Evolutionary conservation across 2,113 vertebrate species (phyloP).

Genomic region (Hystrix cristata): DNA sequence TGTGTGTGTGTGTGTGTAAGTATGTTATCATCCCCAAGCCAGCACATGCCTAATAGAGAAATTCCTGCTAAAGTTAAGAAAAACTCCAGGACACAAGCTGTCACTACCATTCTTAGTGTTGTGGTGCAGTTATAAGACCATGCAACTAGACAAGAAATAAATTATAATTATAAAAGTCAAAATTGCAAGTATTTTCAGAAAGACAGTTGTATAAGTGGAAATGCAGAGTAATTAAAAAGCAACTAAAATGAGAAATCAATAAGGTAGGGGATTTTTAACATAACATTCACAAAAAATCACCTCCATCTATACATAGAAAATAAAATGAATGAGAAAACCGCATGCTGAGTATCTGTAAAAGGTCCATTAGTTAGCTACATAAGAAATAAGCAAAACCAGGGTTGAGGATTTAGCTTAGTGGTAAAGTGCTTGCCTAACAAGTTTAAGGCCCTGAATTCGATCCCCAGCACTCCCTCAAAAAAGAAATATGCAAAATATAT

Average conservation of each 20-base stretch:
- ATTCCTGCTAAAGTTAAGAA: background rate
- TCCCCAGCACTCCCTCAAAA: no score
- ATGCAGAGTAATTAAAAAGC: conserved; percentile 27
- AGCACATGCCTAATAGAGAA: background rate
- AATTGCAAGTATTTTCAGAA: background rate
- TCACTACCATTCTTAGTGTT: background rate
- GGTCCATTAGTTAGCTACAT: background rate
- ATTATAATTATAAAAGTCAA: background rate
- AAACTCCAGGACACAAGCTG: background rate
- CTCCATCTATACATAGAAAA: background rate
- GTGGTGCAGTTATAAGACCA: background rate
- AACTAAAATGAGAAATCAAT: background rate
- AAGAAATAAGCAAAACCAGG: background rate
- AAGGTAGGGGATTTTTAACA: background rate
- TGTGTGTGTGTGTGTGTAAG: background rate
- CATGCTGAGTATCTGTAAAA: background rate
- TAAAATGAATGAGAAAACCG: background rate
- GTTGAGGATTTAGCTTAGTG: no score
- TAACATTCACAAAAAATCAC: background rate
- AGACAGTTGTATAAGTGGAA: background rate
- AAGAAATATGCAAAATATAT: background rate
- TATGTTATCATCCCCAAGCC: background rate
- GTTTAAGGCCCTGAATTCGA: no score
- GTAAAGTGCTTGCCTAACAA: no score
- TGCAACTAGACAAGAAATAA: background rate